Evolutionary conservation across 2,113 vertebrate species (phyloP).

Genomic region (Microcebus tavaratra): DNA sequence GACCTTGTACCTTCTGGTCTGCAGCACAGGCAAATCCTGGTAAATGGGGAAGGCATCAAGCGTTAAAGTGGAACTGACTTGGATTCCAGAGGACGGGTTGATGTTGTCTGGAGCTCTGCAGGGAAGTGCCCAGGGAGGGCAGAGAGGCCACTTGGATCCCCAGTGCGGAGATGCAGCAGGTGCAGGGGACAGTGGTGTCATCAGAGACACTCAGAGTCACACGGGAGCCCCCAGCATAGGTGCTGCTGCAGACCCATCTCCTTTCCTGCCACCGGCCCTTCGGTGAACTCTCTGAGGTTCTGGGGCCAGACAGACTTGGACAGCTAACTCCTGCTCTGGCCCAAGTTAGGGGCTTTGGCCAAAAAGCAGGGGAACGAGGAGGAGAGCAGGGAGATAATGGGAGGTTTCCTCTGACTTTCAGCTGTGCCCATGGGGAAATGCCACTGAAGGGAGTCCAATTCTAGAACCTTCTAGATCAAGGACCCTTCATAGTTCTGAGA

Average conservation of each 20-base stretch:
- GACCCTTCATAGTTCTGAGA: neutral
- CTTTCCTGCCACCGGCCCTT: neutral
- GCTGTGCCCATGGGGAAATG: neutral
- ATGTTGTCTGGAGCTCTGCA: neutral
- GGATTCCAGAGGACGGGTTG: neutral
- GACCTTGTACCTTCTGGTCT: neutral
- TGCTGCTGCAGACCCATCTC: neutral
- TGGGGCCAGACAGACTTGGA: neutral
- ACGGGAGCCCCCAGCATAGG: neutral
- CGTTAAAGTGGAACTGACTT: neutral
- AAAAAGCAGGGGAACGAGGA: neutral
- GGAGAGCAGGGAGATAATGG: neutral
- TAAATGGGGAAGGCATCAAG: neutral
- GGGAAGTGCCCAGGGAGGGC: neutral
- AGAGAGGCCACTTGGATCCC: neutral
- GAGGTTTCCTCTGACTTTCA: neutral
- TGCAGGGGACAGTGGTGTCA: neutral
- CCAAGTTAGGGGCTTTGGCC: neutral
- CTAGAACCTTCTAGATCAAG: conserved; percentile 30
- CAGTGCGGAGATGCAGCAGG: neutral
- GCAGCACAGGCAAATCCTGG: neutral
- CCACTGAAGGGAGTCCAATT: neutral
- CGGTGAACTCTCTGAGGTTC: neutral
- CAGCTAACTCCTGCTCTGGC: neutral
- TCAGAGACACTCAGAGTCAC: neutral